Conservation (phyloP, 2,797 vertebrate species). For the Halcyon badia region DNA sequence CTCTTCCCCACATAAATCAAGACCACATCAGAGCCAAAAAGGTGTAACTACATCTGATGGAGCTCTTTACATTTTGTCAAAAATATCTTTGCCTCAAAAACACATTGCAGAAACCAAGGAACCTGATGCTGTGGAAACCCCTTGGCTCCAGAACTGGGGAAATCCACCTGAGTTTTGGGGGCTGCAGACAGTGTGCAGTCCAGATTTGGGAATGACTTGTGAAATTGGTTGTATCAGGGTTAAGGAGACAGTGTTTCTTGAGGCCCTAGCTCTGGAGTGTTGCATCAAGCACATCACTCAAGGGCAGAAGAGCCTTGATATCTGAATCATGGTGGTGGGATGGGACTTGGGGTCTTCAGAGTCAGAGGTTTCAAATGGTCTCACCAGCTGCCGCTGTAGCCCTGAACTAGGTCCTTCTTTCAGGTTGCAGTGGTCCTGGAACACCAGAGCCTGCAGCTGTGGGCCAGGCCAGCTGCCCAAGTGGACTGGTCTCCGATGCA, state of each 20-base stretch:
- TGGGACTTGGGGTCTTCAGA: not conserved
- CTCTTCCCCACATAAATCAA: not conserved
- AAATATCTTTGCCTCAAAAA: not conserved
- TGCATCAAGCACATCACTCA: not conserved
- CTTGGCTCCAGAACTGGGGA: rapidly evolving
- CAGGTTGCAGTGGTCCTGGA: not conserved
- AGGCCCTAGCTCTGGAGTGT: not conserved
- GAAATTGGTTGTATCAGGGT: not conserved
- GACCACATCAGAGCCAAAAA: not conserved
- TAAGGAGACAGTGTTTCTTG: not conserved
- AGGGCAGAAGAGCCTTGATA: not conserved
- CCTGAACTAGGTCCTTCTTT: not conserved
- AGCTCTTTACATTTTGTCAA: not conserved
- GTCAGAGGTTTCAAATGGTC: not conserved
- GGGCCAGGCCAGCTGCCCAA: not conserved
- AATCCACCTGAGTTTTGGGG: not conserved
- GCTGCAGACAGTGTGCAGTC: not conserved
- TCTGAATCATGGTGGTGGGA: not conserved
- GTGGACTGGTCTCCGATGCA: not conserved
- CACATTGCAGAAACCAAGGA: not conserved
- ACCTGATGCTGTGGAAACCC: not conserved
- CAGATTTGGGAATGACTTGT: not conserved
- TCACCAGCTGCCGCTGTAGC: not conserved
- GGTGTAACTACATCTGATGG: not conserved
- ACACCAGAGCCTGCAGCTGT: not conserved